Percentiles rank a stretch among this genome's conserved stretches.
These are phyloP conservation scores for Xestia ashworthii DNA, from an alignment of 2,888 invertebrate genomes.

Conservation along the genomic window DNA sequence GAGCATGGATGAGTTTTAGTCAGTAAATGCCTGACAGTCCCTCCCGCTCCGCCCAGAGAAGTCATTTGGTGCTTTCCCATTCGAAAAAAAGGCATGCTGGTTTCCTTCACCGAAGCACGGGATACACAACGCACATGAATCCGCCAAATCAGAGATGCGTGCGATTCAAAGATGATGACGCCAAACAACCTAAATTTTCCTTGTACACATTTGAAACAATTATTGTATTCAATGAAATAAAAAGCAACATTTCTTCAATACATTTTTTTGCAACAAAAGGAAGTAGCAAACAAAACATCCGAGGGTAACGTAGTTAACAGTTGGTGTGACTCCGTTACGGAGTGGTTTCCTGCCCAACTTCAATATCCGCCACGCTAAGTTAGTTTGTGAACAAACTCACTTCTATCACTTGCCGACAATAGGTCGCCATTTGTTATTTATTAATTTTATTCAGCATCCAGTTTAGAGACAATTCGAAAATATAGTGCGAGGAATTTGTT, in stretches of 20 bases:
- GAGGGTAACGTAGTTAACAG: slow-evolving; percentile 64
- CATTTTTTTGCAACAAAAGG: slow-evolving; percentile 41
- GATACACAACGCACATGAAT: too few relatives aligned
- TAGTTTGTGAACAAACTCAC: slow-evolving; percentile 62
- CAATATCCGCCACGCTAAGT: slow-evolving; percentile 66
- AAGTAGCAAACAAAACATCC: slow-evolving; percentile 61
- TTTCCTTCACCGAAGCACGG: too few relatives aligned
- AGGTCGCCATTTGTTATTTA: slow-evolving; percentile 62
- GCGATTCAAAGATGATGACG: too few relatives aligned
- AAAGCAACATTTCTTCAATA: slow-evolving; percentile 13
- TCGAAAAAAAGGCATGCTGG: too few relatives aligned
- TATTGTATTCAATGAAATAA: background rate
- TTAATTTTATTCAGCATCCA: slow-evolving; percentile 55
- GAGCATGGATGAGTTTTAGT: too few relatives aligned
- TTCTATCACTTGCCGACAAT: slow-evolving; percentile 59
- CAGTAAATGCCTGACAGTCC: too few relatives aligned
- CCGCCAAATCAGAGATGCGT: too few relatives aligned
- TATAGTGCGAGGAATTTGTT: slow-evolving; percentile 16
- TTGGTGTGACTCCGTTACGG: slow-evolving; percentile 63
- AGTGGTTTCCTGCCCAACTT: slow-evolving; percentile 66
- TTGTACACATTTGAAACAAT: background rate
- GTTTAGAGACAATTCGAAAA: slow-evolving; percentile 27
- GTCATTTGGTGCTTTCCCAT: too few relatives aligned
- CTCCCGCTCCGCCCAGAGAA: too few relatives aligned
- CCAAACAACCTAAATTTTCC: too few relatives aligned